Evolutionary conservation across 2,113 vertebrate species (phyloP).

Genomic region (Hyaena hyaena): DNA sequence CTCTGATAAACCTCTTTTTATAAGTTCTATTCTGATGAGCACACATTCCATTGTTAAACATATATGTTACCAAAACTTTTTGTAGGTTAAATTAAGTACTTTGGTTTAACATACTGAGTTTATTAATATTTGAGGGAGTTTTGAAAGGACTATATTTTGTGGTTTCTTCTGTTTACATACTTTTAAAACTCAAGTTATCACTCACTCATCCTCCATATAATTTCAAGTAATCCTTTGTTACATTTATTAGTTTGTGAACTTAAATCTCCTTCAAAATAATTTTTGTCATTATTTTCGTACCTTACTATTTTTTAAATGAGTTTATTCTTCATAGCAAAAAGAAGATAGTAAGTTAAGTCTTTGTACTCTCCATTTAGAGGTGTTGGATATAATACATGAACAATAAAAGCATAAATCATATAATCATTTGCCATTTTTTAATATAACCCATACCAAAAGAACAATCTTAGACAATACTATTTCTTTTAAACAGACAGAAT

Average conservation of each 20-base stretch:
- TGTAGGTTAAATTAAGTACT: neutral
- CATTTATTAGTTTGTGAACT: neutral
- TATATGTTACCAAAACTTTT: conserved; percentile 2
- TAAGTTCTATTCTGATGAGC: neutral
- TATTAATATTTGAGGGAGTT: neutral
- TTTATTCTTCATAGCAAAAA: neutral
- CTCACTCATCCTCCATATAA: neutral
- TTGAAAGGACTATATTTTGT: neutral
- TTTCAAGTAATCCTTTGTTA: conserved; percentile 16
- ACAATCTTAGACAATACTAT: neutral
- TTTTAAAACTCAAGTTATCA: conserved; percentile 5
- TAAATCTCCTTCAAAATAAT: conserved; percentile 36
- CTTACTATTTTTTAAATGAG: neutral
- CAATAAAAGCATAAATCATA: neutral
- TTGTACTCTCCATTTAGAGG: neutral
- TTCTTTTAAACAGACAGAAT: conserved; percentile 17
- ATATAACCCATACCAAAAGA: neutral
- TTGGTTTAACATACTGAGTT: neutral
- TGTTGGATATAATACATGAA: neutral
- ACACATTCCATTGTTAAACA: neutral
- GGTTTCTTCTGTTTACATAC: neutral
- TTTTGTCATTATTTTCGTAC: conserved; percentile 5
- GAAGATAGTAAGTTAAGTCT: neutral
- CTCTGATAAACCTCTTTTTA: neutral
- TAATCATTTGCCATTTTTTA: neutral